A percentile compares a stretch with the other conserved stretches of the same genome.
These are phyloP conservation scores for Eospalax fontanierii DNA, from an alignment of 2,797 vertebrate genomes.

Conservation along the genomic window DNA sequence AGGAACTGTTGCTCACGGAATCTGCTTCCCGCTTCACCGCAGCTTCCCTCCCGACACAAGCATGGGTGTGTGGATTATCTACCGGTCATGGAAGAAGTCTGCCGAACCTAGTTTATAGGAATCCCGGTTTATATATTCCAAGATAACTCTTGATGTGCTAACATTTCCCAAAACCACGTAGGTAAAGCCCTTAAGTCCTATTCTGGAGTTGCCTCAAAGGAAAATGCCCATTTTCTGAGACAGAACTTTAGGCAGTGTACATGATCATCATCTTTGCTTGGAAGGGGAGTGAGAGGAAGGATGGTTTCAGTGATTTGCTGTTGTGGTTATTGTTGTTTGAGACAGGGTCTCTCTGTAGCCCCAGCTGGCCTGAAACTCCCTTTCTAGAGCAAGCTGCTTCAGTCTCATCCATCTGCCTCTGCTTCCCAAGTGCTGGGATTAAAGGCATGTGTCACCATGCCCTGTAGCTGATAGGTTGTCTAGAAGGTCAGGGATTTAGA, in stretches of 20 bases:
- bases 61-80: not conserved
- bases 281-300: not conserved
- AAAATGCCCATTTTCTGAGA: not conserved
- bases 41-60: not conserved
- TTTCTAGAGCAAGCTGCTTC: no score
- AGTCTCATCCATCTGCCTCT: no score
- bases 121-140: no score
- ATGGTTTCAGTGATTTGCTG: not conserved
- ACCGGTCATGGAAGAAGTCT: not conserved
- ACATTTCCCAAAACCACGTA: not conserved
- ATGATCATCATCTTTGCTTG: not conserved
- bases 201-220: not conserved
- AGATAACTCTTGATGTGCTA: not conserved
- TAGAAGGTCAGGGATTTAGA: not conserved
- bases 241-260: not conserved
- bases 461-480: not conserved
- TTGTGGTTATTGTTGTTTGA: no score
- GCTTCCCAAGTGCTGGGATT: no score
- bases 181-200: not conserved
- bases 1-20: fast-evolving
- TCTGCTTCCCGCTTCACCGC: not conserved
- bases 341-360: no score
- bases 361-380: no score
- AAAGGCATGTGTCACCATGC: no score
- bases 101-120: not conserved